Base-by-base conservation (phyloP, 1,140 invertebrate genomes). In the Drosophila suzukii region DNA sequence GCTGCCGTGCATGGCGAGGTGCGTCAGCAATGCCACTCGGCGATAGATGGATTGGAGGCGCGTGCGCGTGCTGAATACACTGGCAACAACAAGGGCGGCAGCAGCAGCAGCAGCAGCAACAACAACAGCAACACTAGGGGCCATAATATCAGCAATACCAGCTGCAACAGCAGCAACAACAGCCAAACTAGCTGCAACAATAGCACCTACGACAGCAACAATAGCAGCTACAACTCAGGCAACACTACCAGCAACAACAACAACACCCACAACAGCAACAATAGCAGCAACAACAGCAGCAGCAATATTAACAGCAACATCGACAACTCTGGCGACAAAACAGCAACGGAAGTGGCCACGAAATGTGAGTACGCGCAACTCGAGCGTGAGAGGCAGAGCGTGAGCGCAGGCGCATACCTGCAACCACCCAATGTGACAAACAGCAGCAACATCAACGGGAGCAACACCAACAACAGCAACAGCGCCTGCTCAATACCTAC, bases 401-500 rank as follows among this genome's bases (percentile, higher is more conserved):
- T 55, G 20, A 67, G 75, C 83, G 75, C 67, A 78, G 63, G 66
- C 78, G 78, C 62, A 73, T 60, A 20, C 24, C 80, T 89, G 58
- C 84, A 89, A 88, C 84, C 84, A 88, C 83, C 83, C 76, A 72
- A 83, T 65, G 74, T 70, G 70, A 70, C 75, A 76, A 38, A 17
- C 47, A 61, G 56, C 65, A 75, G 13, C 58, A 57, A 17, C 57
- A 66, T 32, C 59, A 65, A 15, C 44, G 53, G n/a, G 65, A 71
- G 3, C 38, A 62, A 15, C 43, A 39, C 4, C 41, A 46, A n/a
- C 27, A 44, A 8, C 53, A 66, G 10, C 12, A 54, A 55, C 27
- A 90, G 78, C 85, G 83, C 83, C 83, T 88, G 82, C 82, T 86
- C 83, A 79, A 85, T 85, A 85, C 77, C 81, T 71, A 85, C 51